Evolutionary conservation across 2,888 invertebrate genomes (phyloP), one percentile per base, ranked within the genome.

Genomic region (Hirtodrosophila duncani): DNA sequence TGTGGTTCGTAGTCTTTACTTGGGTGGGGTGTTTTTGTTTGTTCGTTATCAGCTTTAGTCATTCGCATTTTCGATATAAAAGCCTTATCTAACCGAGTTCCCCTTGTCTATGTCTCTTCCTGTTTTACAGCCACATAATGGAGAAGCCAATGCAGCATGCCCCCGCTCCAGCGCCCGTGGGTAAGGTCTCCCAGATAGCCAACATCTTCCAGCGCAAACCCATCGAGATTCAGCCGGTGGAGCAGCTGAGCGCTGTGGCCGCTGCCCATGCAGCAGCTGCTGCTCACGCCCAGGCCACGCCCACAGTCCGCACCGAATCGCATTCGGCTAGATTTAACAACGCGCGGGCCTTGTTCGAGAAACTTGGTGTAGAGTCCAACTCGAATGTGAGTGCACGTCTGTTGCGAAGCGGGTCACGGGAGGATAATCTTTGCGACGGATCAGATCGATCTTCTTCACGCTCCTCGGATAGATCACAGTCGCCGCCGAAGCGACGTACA

Each of bases 321-420:
- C 96, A 96, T 85, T 91, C 95, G 79, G 93, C 95, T n/a, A 89
- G 95, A 58, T 96, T 96, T 86, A 96, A 97, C 86, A 95, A 94
- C 86, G 96, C 96, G 2, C 90, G 96, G 59, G 96, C 97, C 27
- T 89, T 97, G 46, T 97, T 97, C 86, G 96, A 97, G 86, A 96
- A 96, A 83, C 89, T 97, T 92, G 95, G 71, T 18, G 86, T 70
- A 90, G 93, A 86, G 92, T 94, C 85, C 91, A 91, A 86, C 33
- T 79, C 84, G 2, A 84, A 84, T 56, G 70, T 87, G 16, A 85
- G 84, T 58, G 80, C 63, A 2, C 85, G 87, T 46, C 75, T 86
- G 59, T 57, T 85, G 57, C 81, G 87, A 49, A 87, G 87, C 20
- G 83, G 84, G 6, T 87, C 87, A 20, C 85, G 86, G 13, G 87